A percentile compares a stretch with the other conserved stretches of the same genome.
Evolutionary conservation across 2,888 invertebrate genomes (phyloP).

Genomic region (Drosophila multiciliata): DNA sequence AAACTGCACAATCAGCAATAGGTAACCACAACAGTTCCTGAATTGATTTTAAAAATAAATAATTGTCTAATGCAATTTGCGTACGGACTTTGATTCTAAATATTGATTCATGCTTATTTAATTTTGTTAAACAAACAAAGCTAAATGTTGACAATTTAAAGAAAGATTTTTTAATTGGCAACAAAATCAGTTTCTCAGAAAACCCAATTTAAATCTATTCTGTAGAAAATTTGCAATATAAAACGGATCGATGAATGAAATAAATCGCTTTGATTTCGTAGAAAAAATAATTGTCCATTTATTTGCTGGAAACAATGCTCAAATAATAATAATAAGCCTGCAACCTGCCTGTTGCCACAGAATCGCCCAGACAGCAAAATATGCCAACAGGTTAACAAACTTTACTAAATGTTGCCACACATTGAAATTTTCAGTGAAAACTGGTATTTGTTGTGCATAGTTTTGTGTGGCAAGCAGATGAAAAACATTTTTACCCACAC

Average conservation of each 20-base stretch:
- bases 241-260: neutral
- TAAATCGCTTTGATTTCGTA: neutral
- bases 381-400: conserved; percentile 12
- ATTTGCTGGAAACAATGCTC: neutral
- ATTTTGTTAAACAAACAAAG: neutral
- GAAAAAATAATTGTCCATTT: neutral
- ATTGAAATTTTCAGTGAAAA: conserved; percentile 8
- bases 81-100: neutral
- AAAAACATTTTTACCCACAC: neutral
- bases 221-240: neutral
- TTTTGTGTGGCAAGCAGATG: neutral
- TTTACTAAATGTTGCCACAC: conserved; percentile 12
- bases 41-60: neutral
- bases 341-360: neutral
- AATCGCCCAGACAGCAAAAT: neutral
- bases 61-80: neutral
- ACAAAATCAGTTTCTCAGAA: neutral
- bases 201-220: neutral
- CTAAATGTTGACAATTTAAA: neutral
- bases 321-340: neutral
- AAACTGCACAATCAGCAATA: conserved; percentile 3
- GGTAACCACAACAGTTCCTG: conserved; percentile 8
- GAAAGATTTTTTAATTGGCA: neutral
- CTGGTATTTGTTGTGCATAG: conserved; percentile 2
- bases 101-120: neutral